Evolutionary conservation across 2,888 invertebrate species (phyloP), one percentile per base, ranked within the genome.

Genomic region (Ichneumoninae sp.): DNA sequence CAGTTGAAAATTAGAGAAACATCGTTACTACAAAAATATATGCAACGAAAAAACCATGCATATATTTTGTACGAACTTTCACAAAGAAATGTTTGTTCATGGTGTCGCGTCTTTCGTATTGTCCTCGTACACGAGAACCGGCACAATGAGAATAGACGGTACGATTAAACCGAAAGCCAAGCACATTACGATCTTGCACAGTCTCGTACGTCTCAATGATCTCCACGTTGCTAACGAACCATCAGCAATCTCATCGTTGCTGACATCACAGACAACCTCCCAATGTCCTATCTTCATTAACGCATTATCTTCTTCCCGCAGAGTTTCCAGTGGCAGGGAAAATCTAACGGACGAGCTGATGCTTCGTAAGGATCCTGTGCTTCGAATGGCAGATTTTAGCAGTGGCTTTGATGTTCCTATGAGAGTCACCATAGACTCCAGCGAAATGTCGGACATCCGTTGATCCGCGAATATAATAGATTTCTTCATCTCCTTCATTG

Each of bases 81-180:
- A 1, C 44, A n/a, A 16, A 26, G 13, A 73, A 30, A 36, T 16
- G 44, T 36, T 74, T 33, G 22, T 36, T 63, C 33, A 19, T 1
- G 19, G 6, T 13, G 22, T 57, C 52, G 54, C 66, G 13, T 68
- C 54, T 8, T 73, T 54, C 13, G 44, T 47, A 60, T 57, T 30
- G 40, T 69, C 77, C 36, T 70, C 69, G 66, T 83, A 83, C 13
- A 87, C 54, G 47, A 88, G 84, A 36, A 85, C 83, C 16, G 85
- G 83, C 6, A 86, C 66, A 36, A 89, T 68, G 65, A 89, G 77
- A 75, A 88, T 74, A 33, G 66, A 86, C n/a, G 87, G 87, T 44
- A 87, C 44, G 69, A 87, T 54, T 7, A 88, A 19, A 36, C 86
- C 88, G 54, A 83, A 81, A n/a, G 85, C 19, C 19, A 88, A 68